These are phyloP conservation scores for Muricea muricata DNA, from an alignment of 92 coral and sea anemone genomes.

Conservation along the genomic window DNA sequence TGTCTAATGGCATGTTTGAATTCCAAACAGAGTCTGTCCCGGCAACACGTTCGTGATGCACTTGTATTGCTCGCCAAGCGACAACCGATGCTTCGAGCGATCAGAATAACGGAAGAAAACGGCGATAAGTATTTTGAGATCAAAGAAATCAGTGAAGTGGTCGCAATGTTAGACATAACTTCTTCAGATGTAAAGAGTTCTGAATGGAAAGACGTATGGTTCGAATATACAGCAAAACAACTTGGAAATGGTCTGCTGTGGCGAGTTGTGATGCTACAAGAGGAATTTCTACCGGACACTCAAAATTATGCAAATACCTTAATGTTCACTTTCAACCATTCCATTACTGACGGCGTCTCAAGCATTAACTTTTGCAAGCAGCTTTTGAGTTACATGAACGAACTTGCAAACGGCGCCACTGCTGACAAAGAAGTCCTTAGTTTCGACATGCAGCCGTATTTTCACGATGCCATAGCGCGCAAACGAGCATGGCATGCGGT, in stretches of 20 bases:
- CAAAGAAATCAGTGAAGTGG: not conserved
- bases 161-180: not conserved
- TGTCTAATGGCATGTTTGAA: not conserved
- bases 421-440: not conserved
- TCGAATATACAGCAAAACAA: not conserved
- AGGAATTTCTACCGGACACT: not conserved
- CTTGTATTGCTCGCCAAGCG: constrained; percentile 13
- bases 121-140: constrained; percentile 9
- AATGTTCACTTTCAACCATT: not conserved
- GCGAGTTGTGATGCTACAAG: constrained; percentile 2
- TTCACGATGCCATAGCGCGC: not conserved
- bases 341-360: not conserved
- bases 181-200: not conserved
- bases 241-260: constrained; percentile 11
- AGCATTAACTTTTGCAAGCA: not conserved
- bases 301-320: not conserved
- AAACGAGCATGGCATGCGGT: not conserved
- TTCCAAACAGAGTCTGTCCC: not conserved
- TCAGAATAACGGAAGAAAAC: not conserved
- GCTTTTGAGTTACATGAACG: not conserved
- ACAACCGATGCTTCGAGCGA: constrained; percentile 32
- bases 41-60: not conserved
- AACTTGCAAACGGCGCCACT: not conserved
- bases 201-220: constrained; percentile 6
- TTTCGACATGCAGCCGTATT: constrained; percentile 4